Evolutionary conservation across 2,888 invertebrate species (phyloP), one percentile per base, ranked within the genome.

Genomic region (Venusia cambrica): DNA sequence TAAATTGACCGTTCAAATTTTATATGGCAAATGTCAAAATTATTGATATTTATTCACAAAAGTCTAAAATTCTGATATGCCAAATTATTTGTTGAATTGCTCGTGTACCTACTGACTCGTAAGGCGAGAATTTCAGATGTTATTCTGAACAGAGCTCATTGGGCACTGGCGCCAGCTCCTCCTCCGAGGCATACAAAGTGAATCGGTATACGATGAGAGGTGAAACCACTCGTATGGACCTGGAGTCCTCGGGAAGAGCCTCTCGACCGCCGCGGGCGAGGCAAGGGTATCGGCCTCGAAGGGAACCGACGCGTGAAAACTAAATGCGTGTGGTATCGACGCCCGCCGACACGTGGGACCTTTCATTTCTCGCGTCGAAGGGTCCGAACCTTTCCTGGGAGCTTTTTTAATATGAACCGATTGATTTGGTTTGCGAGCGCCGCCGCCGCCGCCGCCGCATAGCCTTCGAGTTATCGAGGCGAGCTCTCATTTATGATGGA

Each of bases 281-380:
- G 26, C 26, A 26, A 35, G 36, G 18, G 39, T 17, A 36, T 22
- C 27, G 27, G 31, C 21, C 12, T 19, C 22, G 34, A 27, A 20
- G 38, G 3, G 40, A 39, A 38, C 41, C 46, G 59, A 58, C 45
- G 64, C 62, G 69, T 60, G 54, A 63, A 67, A 67, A 59, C 62
- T 62, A 58, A n/a, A 59, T 54, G 51, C 42, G 61, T 48, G 57
- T 46, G 62, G 40, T 50, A 57, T 57, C 48, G 54, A 50, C 51
- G 49, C 28, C 12, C 22, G 26, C 29, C n/a, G 22, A 58, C 65
- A 59, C 56, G 57, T 52, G 55, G 51, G 51, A 53, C 65, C 72
- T 67, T 66, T 68, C 68, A 73, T 75, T 73, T 74, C 62, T 67
- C 74, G 76, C 70, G 61, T 73, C 64, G 63, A 39, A 69, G 64